These are phyloP conservation scores for Zeuzera pyrina DNA, from an alignment of 2,888 invertebrate species.

Conservation along the genomic window DNA sequence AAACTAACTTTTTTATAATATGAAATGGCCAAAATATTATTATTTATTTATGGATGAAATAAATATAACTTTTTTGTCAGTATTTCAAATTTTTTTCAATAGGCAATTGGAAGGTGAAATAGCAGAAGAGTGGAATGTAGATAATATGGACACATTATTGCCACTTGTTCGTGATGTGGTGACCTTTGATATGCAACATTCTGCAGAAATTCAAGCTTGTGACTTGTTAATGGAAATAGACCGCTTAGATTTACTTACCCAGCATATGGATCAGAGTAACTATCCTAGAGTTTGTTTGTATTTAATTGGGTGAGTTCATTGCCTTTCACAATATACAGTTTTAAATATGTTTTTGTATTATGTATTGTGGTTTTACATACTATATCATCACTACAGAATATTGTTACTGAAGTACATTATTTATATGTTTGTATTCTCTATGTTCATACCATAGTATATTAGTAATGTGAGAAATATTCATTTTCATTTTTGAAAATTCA, in stretches of 20 bases:
- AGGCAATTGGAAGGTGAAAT: slow-evolving; percentile 93
- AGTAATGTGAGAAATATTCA: too few relatives aligned
- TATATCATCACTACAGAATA: neutral
- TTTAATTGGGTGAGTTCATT: slow-evolving; percentile 75
- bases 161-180: slow-evolving; percentile 90
- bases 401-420: neutral
- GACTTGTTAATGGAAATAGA: slow-evolving; percentile 99
- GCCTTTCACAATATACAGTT: too few relatives aligned
- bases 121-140: slow-evolving; percentile 85
- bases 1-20: slow-evolving; percentile 8
- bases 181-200: slow-evolving; percentile 96
- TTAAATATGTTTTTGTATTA: neutral
- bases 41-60: neutral
- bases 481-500: too few relatives aligned
- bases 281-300: slow-evolving; percentile 96
- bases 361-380: neutral
- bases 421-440: neutral
- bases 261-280: slow-evolving; percentile 90
- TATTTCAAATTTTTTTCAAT: slow-evolving; percentile 14
- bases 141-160: slow-evolving; percentile 75
- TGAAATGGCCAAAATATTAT: neutral
- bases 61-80: neutral
- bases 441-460: too few relatives aligned
- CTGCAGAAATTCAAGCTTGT: slow-evolving; percentile 99
- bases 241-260: slow-evolving; percentile 85